phyloP scores from a whole-genome alignment of 2,888 invertebrate genomes.

The Orthosia gracilis region DNA sequence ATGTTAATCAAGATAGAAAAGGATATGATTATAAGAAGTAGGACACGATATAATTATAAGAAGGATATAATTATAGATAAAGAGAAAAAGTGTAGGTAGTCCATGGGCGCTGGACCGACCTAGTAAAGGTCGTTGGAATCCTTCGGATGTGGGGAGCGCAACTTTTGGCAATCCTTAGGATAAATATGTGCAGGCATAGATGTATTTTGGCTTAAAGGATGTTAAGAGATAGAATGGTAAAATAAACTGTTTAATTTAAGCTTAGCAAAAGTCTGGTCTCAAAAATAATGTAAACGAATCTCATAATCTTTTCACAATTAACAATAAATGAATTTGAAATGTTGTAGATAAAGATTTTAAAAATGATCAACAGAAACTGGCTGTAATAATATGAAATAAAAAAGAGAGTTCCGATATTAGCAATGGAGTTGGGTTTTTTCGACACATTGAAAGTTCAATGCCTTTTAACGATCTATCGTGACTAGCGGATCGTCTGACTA shows the following conservation, averaged over 20 bases:
- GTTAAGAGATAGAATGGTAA: accelerated
- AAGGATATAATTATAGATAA: not conserved
- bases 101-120: not conserved
- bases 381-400: slow-evolving; percentile 29
- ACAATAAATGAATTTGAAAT: not conserved
- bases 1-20: slow-evolving; percentile 33
- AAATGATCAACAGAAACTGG: slow-evolving; percentile 35
- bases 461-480: slow-evolving; percentile 70
- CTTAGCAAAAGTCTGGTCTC: not conserved
- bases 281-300: not conserved
- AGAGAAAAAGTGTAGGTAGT: not conserved
- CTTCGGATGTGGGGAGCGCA: not conserved
- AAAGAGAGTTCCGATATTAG: slow-evolving; percentile 52
- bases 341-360: slow-evolving; percentile 18
- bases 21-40: not conserved
- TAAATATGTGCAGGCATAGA: too few relatives aligned
- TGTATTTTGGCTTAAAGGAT: not conserved
- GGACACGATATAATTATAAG: not conserved
- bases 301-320: slow-evolving; percentile 25
- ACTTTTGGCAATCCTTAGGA: not conserved
- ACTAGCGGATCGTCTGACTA: slow-evolving; percentile 63
- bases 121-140: not conserved
- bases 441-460: slow-evolving; percentile 75
- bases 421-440: slow-evolving; percentile 57
- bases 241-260: not conserved